phyloP scores from a whole-genome alignment of 1,140 invertebrate species.

The Batillaria attramentaria region DNA sequence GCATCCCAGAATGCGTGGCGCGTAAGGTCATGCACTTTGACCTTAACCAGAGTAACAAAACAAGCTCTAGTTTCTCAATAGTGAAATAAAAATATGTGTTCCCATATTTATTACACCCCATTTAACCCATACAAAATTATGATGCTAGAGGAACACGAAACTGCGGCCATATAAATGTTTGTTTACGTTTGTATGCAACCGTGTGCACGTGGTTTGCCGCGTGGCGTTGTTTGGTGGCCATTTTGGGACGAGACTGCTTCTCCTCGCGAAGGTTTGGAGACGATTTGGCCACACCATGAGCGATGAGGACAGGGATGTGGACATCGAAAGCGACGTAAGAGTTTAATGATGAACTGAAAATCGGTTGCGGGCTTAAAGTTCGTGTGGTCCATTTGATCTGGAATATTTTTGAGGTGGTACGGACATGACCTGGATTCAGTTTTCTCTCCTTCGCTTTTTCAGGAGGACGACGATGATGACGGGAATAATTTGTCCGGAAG shows the following conservation, averaged over 20 bases:
- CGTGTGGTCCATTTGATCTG: too few relatives aligned
- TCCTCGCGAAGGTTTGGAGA: conserved; percentile 28
- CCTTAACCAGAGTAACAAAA: too few relatives aligned
- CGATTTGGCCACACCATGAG: conserved; percentile 77
- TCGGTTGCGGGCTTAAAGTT: too few relatives aligned
- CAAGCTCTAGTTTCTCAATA: too few relatives aligned
- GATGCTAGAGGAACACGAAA: too few relatives aligned
- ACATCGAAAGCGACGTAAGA: conserved; percentile 92
- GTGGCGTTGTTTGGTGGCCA: conserved; percentile 69
- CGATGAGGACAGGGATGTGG: conserved; percentile 91
- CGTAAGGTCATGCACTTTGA: too few relatives aligned
- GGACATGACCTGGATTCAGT: conserved; percentile 16
- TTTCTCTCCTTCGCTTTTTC: conserved; percentile 44
- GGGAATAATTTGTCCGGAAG: conserved; percentile 26
- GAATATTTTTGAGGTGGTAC: too few relatives aligned
- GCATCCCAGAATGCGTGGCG: too few relatives aligned
- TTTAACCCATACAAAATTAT: too few relatives aligned
- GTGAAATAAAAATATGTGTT: too few relatives aligned
- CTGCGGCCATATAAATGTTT: too few relatives aligned
- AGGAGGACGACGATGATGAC: conserved; percentile 62
- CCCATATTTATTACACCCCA: too few relatives aligned
- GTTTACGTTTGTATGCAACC: conserved; percentile 18
- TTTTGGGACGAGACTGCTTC: conserved; percentile 44
- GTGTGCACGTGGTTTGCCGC: conserved; percentile 60
- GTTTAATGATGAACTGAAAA: conserved; percentile 27